Evolutionary conservation across 2,113 vertebrate species (phyloP), one percentile per base, ranked within the genome.

Genomic region (Cheirogaleus medius): DNA sequence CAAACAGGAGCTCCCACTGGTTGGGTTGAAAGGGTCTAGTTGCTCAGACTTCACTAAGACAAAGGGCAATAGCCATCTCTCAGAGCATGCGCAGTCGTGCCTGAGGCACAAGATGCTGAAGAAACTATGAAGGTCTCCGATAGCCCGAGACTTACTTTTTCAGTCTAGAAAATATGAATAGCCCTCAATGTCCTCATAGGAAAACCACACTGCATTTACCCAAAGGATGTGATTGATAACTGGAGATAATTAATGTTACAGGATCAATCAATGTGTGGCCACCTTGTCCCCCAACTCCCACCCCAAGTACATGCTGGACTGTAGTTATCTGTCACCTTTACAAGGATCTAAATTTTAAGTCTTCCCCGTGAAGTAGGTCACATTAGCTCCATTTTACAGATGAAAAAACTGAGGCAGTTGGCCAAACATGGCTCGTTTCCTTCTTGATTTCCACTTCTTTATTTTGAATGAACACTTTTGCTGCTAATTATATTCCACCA

Each of bases 11-110:
- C 5, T 13, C 15, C 23, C 10, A 3, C n/a, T 27, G 14, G 32
- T n/a, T 13, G 42, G 6, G 3, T 2, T 6, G 34, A 27, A 5
- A 34, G 13, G 21, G 5, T 7, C 82, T 27, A 1, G 0, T 9
- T 49, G 13, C 54, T 63, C 54, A 73, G 9, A 9, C 7, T 1
- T 54, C 34, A 39, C 69, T 5, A 11, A n/a, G 42, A 54, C 54
- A 18, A n/a, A n/a, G 9, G 18, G 1, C 11, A 23, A 34, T 21
- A 29, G 2, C 6, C 32, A 5, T 32, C 47, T 91, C 77, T 52
- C 17, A 39, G 39, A 29, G 3, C 18, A 6, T 2, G 1, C 7
- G 18, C 9, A 8, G 23, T 29, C 0, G 0, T 0, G 2, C 8
- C 34, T 18, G 5, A 32, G 29, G 18, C 63, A 7, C 13, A 32